Conservation (phyloP, 2,797 vertebrate genomes). For the Rhinatrema bivittatum region DNA sequence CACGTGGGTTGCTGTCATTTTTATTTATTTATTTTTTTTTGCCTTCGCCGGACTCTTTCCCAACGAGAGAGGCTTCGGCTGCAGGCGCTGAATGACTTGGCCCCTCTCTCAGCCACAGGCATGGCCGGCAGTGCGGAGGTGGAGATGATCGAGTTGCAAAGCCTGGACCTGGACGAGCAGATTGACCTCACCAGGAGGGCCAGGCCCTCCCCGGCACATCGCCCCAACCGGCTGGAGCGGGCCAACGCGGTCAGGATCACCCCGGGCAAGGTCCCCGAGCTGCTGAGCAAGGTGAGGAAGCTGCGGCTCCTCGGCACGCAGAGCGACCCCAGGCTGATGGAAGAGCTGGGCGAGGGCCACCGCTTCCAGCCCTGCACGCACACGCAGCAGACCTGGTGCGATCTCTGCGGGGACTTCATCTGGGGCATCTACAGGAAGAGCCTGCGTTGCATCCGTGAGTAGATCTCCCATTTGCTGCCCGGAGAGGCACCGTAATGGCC, state of each 20-base stretch:
- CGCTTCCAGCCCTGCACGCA: conserved; percentile 76
- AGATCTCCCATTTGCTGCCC: too few relatives aligned
- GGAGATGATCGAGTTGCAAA: conserved; percentile 85
- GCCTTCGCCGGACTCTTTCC: too few relatives aligned
- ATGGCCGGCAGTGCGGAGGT: not conserved
- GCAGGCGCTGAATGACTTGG: too few relatives aligned
- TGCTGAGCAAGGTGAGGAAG: conserved; percentile 30
- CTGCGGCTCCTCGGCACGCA: conserved; percentile 53
- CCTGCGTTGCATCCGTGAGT: conserved; percentile 85
- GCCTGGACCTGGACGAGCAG: conserved; percentile 61
- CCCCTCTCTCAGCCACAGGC: too few relatives aligned
- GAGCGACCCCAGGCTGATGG: conserved; percentile 33
- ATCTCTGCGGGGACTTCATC: conserved; percentile 93
- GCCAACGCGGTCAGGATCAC: conserved; percentile 62
- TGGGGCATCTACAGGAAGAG: conserved; percentile 89
- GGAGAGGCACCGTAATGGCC: too few relatives aligned
- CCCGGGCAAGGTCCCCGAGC: conserved; percentile 58
- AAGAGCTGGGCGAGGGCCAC: conserved; percentile 63
- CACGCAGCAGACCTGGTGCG: conserved; percentile 88
- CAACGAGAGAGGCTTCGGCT: too few relatives aligned
- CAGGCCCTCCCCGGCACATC: too few relatives aligned
- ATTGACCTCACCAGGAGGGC: conserved; percentile 57
- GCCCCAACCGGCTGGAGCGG: conserved; percentile 58
- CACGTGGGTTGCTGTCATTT: too few relatives aligned
- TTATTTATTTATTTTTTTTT: too few relatives aligned